Percentiles rank a stretch among this genome's conserved stretches.
Evolutionary conservation across 2,797 vertebrate species (phyloP).

Genomic region (Vultur gryphus): DNA sequence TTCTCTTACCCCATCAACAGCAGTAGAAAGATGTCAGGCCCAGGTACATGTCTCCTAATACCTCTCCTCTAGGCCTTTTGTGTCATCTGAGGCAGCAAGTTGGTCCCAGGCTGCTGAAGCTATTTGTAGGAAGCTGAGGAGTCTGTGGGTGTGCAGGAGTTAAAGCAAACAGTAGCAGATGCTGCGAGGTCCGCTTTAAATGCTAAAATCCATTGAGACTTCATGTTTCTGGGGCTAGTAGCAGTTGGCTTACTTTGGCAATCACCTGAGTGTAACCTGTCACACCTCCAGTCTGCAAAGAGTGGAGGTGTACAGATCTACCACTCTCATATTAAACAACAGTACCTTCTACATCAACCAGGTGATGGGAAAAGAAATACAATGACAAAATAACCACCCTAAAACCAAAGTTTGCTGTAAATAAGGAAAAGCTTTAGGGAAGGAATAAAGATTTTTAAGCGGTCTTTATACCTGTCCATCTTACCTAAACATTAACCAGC

Average conservation of each 20-base stretch:
- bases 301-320: background rate
- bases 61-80: background rate
- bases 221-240: background rate
- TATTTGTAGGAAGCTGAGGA: background rate
- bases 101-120: background rate
- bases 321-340: background rate
- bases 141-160: background rate
- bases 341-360: background rate
- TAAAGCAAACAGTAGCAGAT: background rate
- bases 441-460: background rate
- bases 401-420: background rate
- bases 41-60: rapidly evolving
- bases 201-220: background rate
- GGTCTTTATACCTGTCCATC: background rate
- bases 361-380: background rate
- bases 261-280: background rate
- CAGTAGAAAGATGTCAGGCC: background rate
- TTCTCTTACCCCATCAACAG: background rate
- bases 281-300: background rate
- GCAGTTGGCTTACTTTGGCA: background rate
- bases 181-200: background rate
- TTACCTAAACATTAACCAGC: background rate
- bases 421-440: background rate
- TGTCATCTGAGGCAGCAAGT: background rate
- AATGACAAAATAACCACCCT: background rate